phyloP scores from a whole-genome alignment of 2,113 vertebrate genomes.

The Scolopax mira region DNA sequence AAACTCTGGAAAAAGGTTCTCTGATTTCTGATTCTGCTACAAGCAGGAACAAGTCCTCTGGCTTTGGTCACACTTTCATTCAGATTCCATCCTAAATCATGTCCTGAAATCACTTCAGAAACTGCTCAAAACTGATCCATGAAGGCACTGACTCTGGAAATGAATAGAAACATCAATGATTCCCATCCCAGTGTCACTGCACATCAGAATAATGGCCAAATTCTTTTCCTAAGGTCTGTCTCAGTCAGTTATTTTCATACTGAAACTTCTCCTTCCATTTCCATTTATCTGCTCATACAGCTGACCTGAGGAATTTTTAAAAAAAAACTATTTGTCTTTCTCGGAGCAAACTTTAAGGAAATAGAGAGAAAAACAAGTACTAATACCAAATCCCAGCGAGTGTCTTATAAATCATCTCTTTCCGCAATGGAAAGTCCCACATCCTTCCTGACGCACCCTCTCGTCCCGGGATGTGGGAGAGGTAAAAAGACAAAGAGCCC shows the following conservation, averaged over 20 bases:
- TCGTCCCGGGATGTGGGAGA: not conserved
- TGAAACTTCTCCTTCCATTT: not conserved
- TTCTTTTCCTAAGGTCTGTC: not conserved
- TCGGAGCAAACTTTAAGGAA: not conserved
- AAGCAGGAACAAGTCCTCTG: not conserved
- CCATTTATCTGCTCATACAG: not conserved
- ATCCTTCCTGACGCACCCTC: conserved; percentile 11
- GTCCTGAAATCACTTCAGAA: not conserved
- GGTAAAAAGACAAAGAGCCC: not conserved
- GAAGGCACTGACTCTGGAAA: not conserved
- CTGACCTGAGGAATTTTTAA: not conserved
- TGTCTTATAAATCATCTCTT: not conserved
- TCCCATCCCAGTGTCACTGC: not conserved
- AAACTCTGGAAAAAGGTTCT: not conserved
- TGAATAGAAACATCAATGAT: not conserved
- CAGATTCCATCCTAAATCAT: not conserved
- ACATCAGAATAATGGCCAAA: not conserved
- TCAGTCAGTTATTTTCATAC: not conserved
- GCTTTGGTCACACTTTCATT: not conserved
- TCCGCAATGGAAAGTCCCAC: not conserved
- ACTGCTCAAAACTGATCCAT: not conserved
- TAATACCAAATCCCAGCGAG: not conserved
- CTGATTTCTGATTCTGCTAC: not conserved
- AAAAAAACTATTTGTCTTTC: not conserved
- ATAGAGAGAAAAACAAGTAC: not conserved